A percentile compares a stretch with the other conserved stretches of the same genome.
These are phyloP conservation scores for Labrus mixtus DNA, from an alignment of 2,113 vertebrate species.

Conservation along the genomic window DNA sequence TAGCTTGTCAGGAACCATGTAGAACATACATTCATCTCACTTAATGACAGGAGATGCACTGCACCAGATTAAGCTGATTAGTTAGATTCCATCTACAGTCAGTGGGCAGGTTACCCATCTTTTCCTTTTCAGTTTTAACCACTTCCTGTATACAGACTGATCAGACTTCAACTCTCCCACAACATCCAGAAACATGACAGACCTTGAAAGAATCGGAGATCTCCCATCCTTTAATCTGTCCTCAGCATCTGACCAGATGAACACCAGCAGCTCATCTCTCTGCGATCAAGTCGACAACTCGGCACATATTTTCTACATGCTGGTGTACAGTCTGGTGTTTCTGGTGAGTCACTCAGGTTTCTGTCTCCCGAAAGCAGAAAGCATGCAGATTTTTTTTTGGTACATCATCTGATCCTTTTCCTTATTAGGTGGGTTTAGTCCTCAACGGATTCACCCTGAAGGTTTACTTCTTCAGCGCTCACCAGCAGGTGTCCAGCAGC, in stretches of 20 bases:
- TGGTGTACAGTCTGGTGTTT: constrained; percentile 69
- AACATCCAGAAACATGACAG: not conserved
- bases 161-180: not conserved
- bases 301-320: constrained; percentile 61
- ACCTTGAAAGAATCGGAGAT: accelerated
- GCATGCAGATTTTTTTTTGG: accelerated
- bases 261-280: accelerated
- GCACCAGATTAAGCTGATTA: no score
- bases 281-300: not conserved
- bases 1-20: no score
- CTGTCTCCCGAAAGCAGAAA: not conserved
- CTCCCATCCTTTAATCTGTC: not conserved
- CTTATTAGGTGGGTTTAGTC: constrained; percentile 63
- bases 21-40: no score
- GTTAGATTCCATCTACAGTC: no score
- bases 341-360: constrained; percentile 45
- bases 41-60: no score
- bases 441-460: constrained; percentile 79
- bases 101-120: not conserved
- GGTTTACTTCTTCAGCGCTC: constrained; percentile 72
- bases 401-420: not conserved
- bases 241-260: not conserved
- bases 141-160: not conserved
- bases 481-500: constrained; percentile 36
- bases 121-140: not conserved